phyloP scores from a whole-genome alignment of 2,888 invertebrate species.

The Petrolisthes manimaculis region DNA sequence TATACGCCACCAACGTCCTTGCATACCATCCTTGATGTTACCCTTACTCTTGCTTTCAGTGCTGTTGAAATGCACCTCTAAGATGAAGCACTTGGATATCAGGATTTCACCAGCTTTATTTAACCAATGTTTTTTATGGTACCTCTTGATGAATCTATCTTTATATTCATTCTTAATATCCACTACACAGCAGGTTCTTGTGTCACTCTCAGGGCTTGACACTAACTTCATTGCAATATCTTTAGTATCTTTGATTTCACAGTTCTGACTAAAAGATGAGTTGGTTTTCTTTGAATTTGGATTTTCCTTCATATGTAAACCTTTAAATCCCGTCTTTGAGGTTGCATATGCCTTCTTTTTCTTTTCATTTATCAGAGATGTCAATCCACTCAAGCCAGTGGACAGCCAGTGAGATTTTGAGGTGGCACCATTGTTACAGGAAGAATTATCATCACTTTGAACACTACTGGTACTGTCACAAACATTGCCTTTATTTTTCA shows the following conservation, averaged over 20 bases:
- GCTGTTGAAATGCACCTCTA: slow-evolving; percentile 50
- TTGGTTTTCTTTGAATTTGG: not conserved
- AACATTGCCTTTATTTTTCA: not conserved
- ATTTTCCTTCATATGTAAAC: not conserved
- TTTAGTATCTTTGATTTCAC: not conserved
- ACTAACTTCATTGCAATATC: not conserved
- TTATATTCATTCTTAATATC: slow-evolving; percentile 19
- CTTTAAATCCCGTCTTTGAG: not conserved
- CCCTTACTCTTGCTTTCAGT: slow-evolving; percentile 12
- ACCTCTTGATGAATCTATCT: slow-evolving; percentile 14
- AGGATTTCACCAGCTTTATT: slow-evolving; percentile 15
- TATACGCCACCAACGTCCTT: not conserved
- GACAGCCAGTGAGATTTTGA: slow-evolving; percentile 27
- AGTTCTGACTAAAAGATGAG: not conserved
- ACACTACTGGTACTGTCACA: not conserved
- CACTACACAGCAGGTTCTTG: slow-evolving; percentile 38
- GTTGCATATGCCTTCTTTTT: slow-evolving; percentile 24
- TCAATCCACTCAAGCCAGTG: slow-evolving; percentile 37
- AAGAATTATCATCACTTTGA: not conserved
- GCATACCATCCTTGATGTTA: not conserved
- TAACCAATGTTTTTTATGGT: slow-evolving; percentile 46
- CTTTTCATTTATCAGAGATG: slow-evolving; percentile 40
- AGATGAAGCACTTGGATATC: slow-evolving; percentile 21
- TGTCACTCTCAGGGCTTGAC: not conserved
- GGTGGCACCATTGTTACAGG: not conserved